Percentiles rank a stretch among this genome's conserved stretches.
phyloP scores from a whole-genome alignment of 2,797 vertebrate genomes.

The Kryptopterus vitreolus region DNA sequence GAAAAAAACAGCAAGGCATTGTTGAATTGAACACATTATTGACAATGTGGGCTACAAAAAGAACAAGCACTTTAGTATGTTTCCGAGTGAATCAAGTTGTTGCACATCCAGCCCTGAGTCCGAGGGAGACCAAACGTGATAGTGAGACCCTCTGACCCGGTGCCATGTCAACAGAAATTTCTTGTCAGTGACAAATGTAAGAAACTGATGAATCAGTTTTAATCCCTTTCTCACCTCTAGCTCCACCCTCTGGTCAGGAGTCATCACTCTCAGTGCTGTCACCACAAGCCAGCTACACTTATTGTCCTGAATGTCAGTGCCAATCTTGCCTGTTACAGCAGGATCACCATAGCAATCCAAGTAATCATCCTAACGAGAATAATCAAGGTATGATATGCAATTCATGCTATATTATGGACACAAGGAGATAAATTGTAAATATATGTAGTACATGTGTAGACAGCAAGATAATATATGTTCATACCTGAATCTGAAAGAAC shows the following conservation, averaged over 20 bases:
- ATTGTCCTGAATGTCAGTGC: constrained; percentile 97
- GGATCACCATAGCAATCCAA: constrained; percentile 93
- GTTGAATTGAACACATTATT: not conserved
- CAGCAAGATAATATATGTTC: constrained; percentile 11
- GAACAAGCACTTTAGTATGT: not conserved
- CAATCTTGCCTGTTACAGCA: constrained; percentile 88
- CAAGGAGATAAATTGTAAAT: not conserved
- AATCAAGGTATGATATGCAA: constrained; percentile 3
- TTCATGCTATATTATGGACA: not conserved
- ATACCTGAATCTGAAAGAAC: constrained; percentile 96
- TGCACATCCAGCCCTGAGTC: not conserved
- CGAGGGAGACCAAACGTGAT: not conserved
- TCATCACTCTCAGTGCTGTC: constrained; percentile 80
- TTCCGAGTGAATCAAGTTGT: not conserved
- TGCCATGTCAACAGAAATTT: not conserved
- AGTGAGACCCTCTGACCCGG: not conserved
- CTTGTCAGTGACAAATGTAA: not conserved
- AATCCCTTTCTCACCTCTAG: constrained; percentile 77
- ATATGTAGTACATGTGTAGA: not conserved
- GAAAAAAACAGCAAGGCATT: not conserved
- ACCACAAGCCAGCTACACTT: constrained; percentile 98
- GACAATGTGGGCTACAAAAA: not conserved
- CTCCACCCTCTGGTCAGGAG: constrained; percentile 75
- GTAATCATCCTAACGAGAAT: constrained; percentile 84
- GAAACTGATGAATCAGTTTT: not conserved